Evolutionary conservation across 92 coral and sea anemone genomes (phyloP).

Genomic region (Plumapathes pennacea): DNA sequence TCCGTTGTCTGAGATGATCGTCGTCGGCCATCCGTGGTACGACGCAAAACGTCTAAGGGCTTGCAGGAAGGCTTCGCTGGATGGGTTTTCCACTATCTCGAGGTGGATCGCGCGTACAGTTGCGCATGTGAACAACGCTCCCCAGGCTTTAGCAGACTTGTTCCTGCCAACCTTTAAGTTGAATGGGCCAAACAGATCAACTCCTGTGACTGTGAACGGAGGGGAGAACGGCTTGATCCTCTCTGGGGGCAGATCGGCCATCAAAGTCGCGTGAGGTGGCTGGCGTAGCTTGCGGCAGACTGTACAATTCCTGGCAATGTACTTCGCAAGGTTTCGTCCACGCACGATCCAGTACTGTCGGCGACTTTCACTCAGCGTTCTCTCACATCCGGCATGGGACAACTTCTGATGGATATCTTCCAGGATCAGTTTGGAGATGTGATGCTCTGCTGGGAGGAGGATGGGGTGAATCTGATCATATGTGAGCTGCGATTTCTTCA

Average conservation of each 20-base stretch:
- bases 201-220: constrained; percentile 44
- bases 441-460: constrained; percentile 28
- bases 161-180: constrained; percentile 18
- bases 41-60: constrained; percentile 34
- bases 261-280: constrained; percentile 37
- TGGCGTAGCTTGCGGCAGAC: constrained; percentile 44
- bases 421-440: constrained; percentile 43
- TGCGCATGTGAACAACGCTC: constrained; percentile 43
- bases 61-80: constrained; percentile 31
- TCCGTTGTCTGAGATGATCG: constrained; percentile 40
- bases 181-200: constrained; percentile 50
- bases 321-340: constrained; percentile 29
- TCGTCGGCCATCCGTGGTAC: constrained; percentile 44
- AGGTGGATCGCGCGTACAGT: constrained; percentile 31
- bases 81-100: constrained; percentile 31
- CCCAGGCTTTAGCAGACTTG: constrained; percentile 3
- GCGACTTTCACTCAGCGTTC: constrained; percentile 39
- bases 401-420: constrained; percentile 3
- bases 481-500: constrained; percentile 16
- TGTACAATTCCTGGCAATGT: constrained; percentile 3
- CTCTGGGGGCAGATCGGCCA: constrained; percentile 52
- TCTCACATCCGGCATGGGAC: constrained; percentile 34
- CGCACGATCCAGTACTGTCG: constrained; percentile 23
- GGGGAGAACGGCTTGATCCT: constrained; percentile 23
- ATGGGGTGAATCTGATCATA: constrained; percentile 46